These are phyloP conservation scores for Tiphia femorata DNA, from an alignment of 2,888 invertebrate species.

Conservation along the genomic window DNA sequence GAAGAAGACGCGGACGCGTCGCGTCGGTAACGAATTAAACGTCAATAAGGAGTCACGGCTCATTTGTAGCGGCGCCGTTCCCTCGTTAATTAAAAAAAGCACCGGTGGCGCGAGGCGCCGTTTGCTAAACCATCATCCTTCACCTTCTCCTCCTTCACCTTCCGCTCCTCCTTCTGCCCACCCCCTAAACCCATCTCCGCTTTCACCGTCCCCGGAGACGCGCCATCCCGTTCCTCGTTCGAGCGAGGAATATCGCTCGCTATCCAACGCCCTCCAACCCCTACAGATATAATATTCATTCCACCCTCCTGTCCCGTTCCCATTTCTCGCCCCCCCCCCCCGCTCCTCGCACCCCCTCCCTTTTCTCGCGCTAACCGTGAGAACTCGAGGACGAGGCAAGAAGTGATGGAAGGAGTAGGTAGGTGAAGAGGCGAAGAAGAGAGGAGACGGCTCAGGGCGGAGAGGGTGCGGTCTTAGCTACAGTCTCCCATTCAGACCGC, in stretches of 20 bases:
- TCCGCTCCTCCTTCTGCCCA: conserved; percentile 24
- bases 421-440: conserved; percentile 15
- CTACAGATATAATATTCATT: not conserved
- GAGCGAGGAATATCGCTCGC: too few relatives aligned
- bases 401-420: too few relatives aligned
- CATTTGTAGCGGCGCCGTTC: conserved; percentile 44
- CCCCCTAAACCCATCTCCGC: too few relatives aligned
- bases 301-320: conserved; percentile 13
- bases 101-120: conserved; percentile 23
- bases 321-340: conserved; percentile 22
- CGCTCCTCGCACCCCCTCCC: too few relatives aligned
- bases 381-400: conserved; percentile 22
- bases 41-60: conserved; percentile 53
- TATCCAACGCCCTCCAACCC: too few relatives aligned
- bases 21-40: conserved; percentile 47
- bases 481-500: conserved; percentile 55
- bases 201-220: too few relatives aligned
- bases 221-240: too few relatives aligned
- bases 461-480: conserved; percentile 8
- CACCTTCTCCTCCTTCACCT: conserved; percentile 22
- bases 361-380: too few relatives aligned
- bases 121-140: conserved; percentile 8
- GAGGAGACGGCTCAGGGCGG: not conserved
- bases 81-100: conserved; percentile 50
- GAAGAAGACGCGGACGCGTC: conserved; percentile 8